Evolutionary conservation across 1,140 invertebrate species (phyloP).

Genomic region (Melanaphis sacchari): DNA sequence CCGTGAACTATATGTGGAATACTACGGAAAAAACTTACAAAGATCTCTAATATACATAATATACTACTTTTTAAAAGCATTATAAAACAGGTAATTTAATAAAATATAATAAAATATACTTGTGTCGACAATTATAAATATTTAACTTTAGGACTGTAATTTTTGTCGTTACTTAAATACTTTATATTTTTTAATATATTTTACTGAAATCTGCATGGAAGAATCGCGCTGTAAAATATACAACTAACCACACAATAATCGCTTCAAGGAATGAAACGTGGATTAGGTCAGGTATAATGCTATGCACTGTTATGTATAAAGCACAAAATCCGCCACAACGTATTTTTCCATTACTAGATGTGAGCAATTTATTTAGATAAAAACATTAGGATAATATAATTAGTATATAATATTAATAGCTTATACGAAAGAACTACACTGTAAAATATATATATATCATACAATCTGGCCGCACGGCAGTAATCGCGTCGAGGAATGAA

Average conservation of each 20-base stretch:
- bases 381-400: too few relatives aligned
- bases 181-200: neutral
- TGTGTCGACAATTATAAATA: neutral
- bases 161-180: too few relatives aligned
- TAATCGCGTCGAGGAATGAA: too few relatives aligned
- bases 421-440: neutral
- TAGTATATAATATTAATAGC: too few relatives aligned
- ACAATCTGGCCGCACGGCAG: too few relatives aligned
- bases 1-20: neutral
- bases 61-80: neutral
- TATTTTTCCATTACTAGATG: too few relatives aligned
- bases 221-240: neutral
- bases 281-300: neutral
- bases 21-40: neutral
- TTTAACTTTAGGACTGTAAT: neutral
- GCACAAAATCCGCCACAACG: neutral
- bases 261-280: neutral
- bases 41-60: neutral
- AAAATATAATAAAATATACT: neutral
- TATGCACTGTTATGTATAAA: neutral
- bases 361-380: too few relatives aligned
- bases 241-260: neutral
- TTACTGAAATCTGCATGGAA: neutral
- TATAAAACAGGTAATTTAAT: neutral
- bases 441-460: neutral